Percentiles rank a stretch among this genome's conserved stretches.
These are phyloP conservation scores for Alaudala cheleensis DNA, from an alignment of 2,113 vertebrate species.

Conservation along the genomic window DNA sequence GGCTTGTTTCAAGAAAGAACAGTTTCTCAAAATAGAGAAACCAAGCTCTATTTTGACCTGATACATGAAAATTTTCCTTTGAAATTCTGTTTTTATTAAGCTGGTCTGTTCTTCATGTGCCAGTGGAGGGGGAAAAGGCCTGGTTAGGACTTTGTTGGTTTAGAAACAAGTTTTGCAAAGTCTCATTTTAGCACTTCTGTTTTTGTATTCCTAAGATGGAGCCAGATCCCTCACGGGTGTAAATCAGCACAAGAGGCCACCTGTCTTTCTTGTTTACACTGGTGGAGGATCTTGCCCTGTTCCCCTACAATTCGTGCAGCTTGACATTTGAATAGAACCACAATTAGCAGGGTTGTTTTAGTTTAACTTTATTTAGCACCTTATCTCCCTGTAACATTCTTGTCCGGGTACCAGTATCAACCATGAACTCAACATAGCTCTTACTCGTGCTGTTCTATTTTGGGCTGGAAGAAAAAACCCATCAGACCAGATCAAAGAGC, in stretches of 20 bases:
- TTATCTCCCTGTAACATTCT: conserved; percentile 65
- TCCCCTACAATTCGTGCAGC: background rate
- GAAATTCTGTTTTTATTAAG: background rate
- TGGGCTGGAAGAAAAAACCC: background rate
- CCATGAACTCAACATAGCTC: conserved; percentile 41
- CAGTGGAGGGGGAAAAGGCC: background rate
- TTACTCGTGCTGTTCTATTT: conserved; percentile 45
- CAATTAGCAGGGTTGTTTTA: conserved; percentile 46
- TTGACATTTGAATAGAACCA: conserved; percentile 27
- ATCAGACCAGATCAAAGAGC: background rate
- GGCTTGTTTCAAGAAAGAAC: background rate
- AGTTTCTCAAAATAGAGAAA: background rate
- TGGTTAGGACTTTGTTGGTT: fast-evolving
- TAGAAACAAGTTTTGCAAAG: background rate
- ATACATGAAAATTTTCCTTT: background rate
- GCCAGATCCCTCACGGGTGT: background rate
- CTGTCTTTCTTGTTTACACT: background rate
- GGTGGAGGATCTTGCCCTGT: background rate
- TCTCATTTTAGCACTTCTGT: background rate
- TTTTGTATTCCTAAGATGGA: background rate
- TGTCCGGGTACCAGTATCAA: conserved; percentile 40
- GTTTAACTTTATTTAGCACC: conserved; percentile 69
- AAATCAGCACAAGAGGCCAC: background rate
- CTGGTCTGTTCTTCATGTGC: background rate
- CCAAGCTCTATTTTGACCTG: background rate